These are phyloP conservation scores for Oostethus manadensis DNA, from an alignment of 2,113 vertebrate species.

Conservation along the genomic window DNA sequence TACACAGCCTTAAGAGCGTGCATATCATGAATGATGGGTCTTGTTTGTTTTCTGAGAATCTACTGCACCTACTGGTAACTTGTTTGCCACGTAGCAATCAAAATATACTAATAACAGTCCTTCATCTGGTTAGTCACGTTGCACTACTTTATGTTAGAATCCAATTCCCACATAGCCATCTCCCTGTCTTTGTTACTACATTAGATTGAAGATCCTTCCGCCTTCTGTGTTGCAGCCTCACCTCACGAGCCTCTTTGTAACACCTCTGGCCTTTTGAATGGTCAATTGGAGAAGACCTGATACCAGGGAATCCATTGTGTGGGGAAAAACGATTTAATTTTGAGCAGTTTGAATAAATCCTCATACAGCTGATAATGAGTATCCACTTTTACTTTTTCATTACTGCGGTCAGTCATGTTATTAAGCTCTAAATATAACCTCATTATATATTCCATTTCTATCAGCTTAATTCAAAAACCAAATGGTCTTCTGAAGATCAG, in stretches of 20 bases:
- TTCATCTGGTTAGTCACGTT: too few relatives aligned
- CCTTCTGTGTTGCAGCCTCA: slow-evolving; percentile 9
- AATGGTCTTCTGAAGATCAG: slow-evolving; percentile 58
- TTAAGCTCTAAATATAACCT: slow-evolving; percentile 75
- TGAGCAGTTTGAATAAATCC: slow-evolving; percentile 74
- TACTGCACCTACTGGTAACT: too few relatives aligned
- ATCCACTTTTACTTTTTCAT: slow-evolving; percentile 64
- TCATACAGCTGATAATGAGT: slow-evolving; percentile 76
- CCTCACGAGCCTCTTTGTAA: slow-evolving; percentile 20
- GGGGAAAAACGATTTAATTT: slow-evolving; percentile 62
- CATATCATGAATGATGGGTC: too few relatives aligned
- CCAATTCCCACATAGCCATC: neutral
- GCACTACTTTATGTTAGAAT: too few relatives aligned
- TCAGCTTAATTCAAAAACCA: slow-evolving; percentile 43
- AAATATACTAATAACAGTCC: too few relatives aligned
- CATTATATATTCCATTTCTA: slow-evolving; percentile 75
- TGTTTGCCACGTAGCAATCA: too few relatives aligned
- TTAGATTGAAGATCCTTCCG: slow-evolving; percentile 4
- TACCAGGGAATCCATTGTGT: slow-evolving; percentile 59
- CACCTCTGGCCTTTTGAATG: slow-evolving; percentile 20
- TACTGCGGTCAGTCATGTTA: slow-evolving; percentile 63
- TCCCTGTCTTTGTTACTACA: slow-evolving; percentile 9
- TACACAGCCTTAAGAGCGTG: too few relatives aligned
- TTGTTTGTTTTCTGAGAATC: too few relatives aligned
- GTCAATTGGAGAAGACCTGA: slow-evolving; percentile 34